Conservation (phyloP, 1,140 invertebrate genomes). For the Brachionus plicatilis region DNA sequence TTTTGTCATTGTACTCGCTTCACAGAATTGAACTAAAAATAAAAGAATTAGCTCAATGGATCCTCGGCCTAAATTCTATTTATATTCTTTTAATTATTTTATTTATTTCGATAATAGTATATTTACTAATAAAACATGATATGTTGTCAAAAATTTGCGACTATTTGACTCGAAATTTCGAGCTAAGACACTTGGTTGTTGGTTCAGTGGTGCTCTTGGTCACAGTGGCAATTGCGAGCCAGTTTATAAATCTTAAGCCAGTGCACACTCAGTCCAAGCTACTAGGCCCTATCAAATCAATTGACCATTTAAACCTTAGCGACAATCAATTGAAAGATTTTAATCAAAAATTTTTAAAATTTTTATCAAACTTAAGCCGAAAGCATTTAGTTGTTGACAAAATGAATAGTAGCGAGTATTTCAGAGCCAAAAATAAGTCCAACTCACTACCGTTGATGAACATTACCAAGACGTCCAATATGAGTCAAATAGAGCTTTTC, state of each 20-base stretch:
- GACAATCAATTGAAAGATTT: constrained; percentile 3
- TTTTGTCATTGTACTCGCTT: not conserved
- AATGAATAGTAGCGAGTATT: not conserved
- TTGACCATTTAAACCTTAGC: not conserved
- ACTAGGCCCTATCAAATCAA: not conserved
- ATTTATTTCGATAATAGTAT: not conserved
- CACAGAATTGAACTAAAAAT: constrained; percentile 12
- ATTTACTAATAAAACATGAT: not conserved
- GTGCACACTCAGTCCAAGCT: not conserved
- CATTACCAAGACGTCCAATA: not conserved
- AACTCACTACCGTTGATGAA: not conserved
- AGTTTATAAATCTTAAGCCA: not conserved
- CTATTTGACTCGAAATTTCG: not conserved
- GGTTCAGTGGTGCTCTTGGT: not conserved
- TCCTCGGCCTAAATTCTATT: not conserved
- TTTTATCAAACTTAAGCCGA: not conserved
- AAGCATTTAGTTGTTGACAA: not conserved
- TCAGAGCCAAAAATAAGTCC: not conserved
- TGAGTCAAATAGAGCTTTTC: not conserved
- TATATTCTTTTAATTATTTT: not conserved
- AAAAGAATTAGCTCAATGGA: not conserved
- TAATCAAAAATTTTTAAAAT: constrained; percentile 9
- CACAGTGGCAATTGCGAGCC: not conserved
- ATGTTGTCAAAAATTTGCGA: not conserved
- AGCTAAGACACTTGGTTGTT: not conserved